A percentile compares a stretch with the other conserved stretches of the same genome.
Conservation (phyloP, 2,113 vertebrate genomes). For the Tauraco erythrolophus region DNA sequence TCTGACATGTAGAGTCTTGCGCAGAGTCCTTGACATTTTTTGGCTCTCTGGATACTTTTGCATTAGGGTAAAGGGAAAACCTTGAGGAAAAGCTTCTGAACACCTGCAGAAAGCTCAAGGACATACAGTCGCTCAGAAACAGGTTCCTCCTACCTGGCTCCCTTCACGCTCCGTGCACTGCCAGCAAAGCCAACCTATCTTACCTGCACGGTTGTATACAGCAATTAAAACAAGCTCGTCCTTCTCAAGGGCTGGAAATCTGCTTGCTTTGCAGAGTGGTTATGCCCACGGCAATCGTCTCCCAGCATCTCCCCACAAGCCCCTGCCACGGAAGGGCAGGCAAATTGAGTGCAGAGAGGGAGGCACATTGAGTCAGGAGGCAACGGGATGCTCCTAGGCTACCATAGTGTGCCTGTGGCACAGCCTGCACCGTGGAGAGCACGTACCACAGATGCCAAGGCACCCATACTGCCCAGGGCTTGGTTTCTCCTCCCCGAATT, state of each 20-base stretch:
- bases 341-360: accelerated
- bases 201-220: neutral
- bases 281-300: neutral
- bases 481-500: neutral
- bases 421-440: accelerated
- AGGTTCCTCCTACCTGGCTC: neutral
- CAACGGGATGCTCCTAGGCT: neutral
- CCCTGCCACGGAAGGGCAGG: neutral
- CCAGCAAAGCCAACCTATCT: neutral
- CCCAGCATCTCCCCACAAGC: neutral
- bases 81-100: neutral
- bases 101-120: neutral
- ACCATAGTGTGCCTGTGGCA: neutral
- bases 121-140: neutral
- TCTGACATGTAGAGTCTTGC: neutral
- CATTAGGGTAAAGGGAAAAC: neutral
- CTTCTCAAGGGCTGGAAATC: neutral
- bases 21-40: neutral
- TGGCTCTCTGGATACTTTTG: neutral
- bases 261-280: neutral
- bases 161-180: neutral
- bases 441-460: accelerated
- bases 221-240: neutral
- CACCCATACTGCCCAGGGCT: neutral
- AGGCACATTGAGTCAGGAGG: neutral